A percentile compares a stretch with the other conserved stretches of the same genome.
These are phyloP conservation scores for Pseudococcus viburni DNA, from an alignment of 2,888 invertebrate genomes.

Conservation along the genomic window DNA sequence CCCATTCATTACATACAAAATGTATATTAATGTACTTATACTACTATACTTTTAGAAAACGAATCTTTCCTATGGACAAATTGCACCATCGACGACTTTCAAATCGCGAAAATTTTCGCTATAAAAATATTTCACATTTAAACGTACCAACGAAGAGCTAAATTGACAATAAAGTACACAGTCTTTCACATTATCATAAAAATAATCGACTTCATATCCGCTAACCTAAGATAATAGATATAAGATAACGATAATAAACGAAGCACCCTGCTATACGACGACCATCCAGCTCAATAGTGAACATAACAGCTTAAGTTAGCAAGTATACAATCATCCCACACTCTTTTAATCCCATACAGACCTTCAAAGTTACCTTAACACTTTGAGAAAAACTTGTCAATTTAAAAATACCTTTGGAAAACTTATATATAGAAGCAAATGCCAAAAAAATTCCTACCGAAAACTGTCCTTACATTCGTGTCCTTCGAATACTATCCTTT, in stretches of 20 bases:
- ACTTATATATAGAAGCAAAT: neutral
- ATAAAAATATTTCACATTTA: neutral
- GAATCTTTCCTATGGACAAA: neutral
- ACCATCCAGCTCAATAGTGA: neutral
- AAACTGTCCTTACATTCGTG: neutral
- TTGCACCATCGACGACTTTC: neutral
- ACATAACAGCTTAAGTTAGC: neutral
- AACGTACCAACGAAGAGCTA: neutral
- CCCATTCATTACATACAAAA: neutral
- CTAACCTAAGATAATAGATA: neutral
- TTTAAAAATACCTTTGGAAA: constrained; percentile 23
- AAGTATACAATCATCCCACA: neutral
- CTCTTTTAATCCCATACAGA: neutral
- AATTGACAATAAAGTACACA: neutral
- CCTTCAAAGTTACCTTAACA: neutral
- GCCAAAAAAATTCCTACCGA: neutral
- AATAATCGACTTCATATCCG: neutral
- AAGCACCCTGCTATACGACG: neutral
- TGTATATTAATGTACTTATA: neutral
- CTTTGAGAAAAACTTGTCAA: constrained; percentile 2
- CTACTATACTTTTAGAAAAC: neutral
- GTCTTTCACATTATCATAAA: neutral
- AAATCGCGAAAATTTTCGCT: neutral
- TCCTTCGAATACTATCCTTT: neutral
- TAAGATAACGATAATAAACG: neutral